These are phyloP conservation scores for Dioctria rufipes DNA, from an alignment of 2,888 invertebrate genomes.

Conservation along the genomic window DNA sequence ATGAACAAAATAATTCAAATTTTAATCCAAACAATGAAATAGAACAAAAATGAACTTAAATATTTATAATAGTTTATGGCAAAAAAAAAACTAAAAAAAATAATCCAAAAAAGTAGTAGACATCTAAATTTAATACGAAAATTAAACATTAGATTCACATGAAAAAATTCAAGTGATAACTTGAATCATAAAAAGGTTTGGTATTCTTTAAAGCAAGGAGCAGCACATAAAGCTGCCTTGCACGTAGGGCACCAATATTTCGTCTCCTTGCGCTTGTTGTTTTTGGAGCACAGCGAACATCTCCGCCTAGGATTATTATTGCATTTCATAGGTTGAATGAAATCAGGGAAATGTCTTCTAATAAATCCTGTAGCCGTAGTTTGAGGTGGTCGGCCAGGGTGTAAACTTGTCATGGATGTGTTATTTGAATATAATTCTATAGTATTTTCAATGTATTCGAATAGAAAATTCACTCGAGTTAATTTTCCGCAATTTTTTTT, in stretches of 20 bases:
- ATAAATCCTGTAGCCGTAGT: neutral
- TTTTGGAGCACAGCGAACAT: neutral
- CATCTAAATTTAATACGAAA: conserved; percentile 42
- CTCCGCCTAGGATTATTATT: neutral
- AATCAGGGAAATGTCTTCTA: neutral
- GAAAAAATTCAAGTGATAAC: conserved; percentile 33
- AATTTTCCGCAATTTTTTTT: neutral
- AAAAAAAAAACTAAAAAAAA: conserved; percentile 31
- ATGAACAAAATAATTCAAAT: conserved; percentile 31
- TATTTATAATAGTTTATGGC: conserved; percentile 4
- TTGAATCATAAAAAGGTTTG: neutral
- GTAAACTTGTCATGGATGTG: neutral
- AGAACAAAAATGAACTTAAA: conserved; percentile 42
- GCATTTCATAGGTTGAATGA: neutral
- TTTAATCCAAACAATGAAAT: conserved; percentile 40
- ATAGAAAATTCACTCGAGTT: neutral
- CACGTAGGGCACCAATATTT: conserved; percentile 13
- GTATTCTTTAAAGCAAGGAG: neutral
- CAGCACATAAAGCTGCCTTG: neutral
- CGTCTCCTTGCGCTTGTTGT: neutral
- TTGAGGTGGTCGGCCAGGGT: neutral
- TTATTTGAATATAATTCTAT: neutral
- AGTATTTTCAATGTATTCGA: neutral
- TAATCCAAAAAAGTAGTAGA: conserved; percentile 31
- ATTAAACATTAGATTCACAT: conserved; percentile 34